phyloP scores from a whole-genome alignment of 2,113 vertebrate genomes.

The Gymnarchus niloticus region DNA sequence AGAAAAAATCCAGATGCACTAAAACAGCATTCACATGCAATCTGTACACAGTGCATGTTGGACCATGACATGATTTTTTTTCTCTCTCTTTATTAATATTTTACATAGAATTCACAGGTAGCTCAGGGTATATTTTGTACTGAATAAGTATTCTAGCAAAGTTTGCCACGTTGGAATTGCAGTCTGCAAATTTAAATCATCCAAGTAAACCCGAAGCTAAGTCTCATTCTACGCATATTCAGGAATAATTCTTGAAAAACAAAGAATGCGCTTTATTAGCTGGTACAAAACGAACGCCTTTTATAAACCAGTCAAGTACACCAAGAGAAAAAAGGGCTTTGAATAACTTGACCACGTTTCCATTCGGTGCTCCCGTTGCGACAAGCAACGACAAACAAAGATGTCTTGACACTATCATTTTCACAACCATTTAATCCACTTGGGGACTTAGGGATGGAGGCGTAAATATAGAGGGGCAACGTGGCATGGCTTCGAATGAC shows the following conservation, averaged over 20 bases:
- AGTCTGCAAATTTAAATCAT: neutral
- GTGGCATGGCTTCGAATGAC: no score
- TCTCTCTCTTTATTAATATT: constrained; percentile 4
- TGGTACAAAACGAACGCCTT: neutral
- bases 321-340: neutral
- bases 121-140: constrained; percentile 16
- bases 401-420: no score
- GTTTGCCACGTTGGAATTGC: neutral
- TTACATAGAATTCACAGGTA: constrained; percentile 23
- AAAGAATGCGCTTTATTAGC: no score
- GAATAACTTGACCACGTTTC: no score
- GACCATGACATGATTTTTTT: constrained; percentile 28
- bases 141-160: constrained; percentile 24
- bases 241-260: neutral
- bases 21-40: constrained; percentile 79
- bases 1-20: constrained; percentile 48
- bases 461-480: no score
- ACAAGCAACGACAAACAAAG: no score
- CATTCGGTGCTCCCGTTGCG: no score
- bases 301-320: neutral
- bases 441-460: no score
- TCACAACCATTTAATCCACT: no score
- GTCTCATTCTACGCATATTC: neutral
- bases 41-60: constrained; percentile 54
- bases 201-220: neutral